These are phyloP conservation scores for Atlantisia rogersi DNA, from an alignment of 2,113 vertebrate species.

Conservation along the genomic window DNA sequence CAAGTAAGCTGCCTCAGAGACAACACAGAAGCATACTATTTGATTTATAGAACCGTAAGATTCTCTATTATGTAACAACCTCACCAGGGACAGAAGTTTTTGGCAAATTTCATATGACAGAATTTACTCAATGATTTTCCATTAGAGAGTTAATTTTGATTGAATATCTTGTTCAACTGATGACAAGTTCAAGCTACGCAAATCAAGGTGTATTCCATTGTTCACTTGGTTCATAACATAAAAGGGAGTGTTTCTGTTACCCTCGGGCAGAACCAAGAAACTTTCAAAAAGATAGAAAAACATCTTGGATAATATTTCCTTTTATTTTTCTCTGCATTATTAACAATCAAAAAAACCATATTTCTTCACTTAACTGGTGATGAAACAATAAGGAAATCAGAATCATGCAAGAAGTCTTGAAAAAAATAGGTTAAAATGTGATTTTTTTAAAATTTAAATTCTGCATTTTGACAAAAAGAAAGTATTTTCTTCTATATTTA, in stretches of 20 bases:
- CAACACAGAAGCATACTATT: not conserved
- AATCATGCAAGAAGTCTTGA: not conserved
- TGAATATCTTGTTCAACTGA: not conserved
- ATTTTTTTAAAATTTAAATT: not conserved
- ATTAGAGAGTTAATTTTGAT: not conserved
- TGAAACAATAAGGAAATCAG: not conserved
- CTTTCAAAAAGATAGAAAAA: not conserved
- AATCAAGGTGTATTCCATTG: not conserved
- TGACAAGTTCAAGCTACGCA: not conserved
- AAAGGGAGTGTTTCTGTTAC: not conserved
- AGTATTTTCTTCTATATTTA: not conserved
- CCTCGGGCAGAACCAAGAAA: not conserved
- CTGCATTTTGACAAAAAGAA: not conserved
- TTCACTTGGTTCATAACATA: not conserved
- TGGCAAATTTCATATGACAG: not conserved
- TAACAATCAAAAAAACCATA: not conserved
- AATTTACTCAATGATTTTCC: not conserved
- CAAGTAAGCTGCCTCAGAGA: not conserved
- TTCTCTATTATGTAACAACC: not conserved
- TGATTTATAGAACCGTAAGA: not conserved
- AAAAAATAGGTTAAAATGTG: not conserved
- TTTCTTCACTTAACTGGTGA: not conserved
- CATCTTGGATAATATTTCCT: not conserved
- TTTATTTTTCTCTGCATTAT: not conserved
- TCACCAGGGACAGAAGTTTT: not conserved